phyloP scores from a whole-genome alignment of 2,888 invertebrate species.

The Crioceris asparagi region DNA sequence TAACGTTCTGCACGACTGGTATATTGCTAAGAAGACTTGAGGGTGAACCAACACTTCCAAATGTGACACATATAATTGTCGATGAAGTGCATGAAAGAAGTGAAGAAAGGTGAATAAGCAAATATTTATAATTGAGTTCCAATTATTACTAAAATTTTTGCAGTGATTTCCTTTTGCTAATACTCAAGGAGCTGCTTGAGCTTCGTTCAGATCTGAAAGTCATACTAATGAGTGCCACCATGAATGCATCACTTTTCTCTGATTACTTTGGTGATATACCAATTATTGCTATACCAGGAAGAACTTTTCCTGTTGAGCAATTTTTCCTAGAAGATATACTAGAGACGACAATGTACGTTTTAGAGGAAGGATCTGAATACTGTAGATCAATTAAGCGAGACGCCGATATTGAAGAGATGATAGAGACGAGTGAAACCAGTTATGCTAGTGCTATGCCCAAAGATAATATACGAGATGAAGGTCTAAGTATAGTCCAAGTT shows the following conservation, averaged over 20 bases:
- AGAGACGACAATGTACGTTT: constrained; percentile 49
- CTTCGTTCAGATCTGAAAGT: constrained; percentile 67
- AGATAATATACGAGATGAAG: constrained; percentile 57
- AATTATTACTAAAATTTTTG: no score
- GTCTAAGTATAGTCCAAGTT: constrained; percentile 55
- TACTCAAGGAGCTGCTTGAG: constrained; percentile 64
- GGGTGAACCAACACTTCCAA: constrained; percentile 61
- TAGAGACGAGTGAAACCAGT: constrained; percentile 41
- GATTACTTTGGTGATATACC: constrained; percentile 74
- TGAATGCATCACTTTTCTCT: constrained; percentile 77
- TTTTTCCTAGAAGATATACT: constrained; percentile 72
- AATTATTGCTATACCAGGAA: constrained; percentile 68
- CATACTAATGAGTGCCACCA: constrained; percentile 87
- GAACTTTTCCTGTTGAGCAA: constrained; percentile 77
- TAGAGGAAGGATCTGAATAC: constrained; percentile 52
- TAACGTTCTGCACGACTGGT: constrained; percentile 90
- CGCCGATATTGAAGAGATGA: constrained; percentile 49
- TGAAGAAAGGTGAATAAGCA: constrained; percentile 69
- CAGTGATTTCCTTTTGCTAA: constrained; percentile 78
- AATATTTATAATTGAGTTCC: constrained; percentile 28
- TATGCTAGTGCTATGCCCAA: constrained; percentile 40
- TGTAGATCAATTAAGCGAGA: constrained; percentile 47
- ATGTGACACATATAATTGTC: constrained; percentile 74
- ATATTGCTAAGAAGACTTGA: constrained; percentile 76
- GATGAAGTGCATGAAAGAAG: constrained; percentile 93